These are phyloP conservation scores for Streblospio benedicti DNA, from an alignment of 1,140 invertebrate genomes.

Conservation along the genomic window DNA sequence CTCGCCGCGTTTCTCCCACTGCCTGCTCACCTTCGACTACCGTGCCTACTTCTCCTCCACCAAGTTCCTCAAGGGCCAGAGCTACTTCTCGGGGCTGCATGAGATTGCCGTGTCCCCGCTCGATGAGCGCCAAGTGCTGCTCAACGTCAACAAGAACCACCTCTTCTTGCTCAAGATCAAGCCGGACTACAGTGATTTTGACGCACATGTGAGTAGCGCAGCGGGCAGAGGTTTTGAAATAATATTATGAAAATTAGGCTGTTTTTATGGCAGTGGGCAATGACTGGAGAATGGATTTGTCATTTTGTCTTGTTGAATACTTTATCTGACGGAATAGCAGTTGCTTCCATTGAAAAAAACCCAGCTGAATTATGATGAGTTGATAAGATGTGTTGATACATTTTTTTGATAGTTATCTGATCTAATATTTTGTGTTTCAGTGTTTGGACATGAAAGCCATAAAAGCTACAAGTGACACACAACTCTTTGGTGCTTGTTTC, in stretches of 20 bases:
- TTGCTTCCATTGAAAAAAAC: too few relatives aligned
- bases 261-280: too few relatives aligned
- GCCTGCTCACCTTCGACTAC: conserved; percentile 4
- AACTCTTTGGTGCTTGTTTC: conserved; percentile 10
- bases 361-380: too few relatives aligned
- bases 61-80: conserved; percentile 4
- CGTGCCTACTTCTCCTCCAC: background rate
- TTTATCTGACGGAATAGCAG: too few relatives aligned
- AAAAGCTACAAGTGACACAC: conserved; percentile 7
- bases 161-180: conserved; percentile 10
- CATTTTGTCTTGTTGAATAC: too few relatives aligned
- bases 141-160: conserved; percentile 10
- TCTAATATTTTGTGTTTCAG: too few relatives aligned
- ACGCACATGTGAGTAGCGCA: background rate
- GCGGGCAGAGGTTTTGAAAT: too few relatives aligned
- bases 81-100: conserved; percentile 5
- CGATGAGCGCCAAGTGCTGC: conserved; percentile 6
- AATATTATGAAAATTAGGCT: too few relatives aligned
- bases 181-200: background rate
- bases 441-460: conserved; percentile 13
- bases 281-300: too few relatives aligned
- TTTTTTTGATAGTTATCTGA: too few relatives aligned
- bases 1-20: conserved; percentile 1
- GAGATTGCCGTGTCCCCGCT: conserved; percentile 10
- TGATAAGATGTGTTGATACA: too few relatives aligned